These are phyloP conservation scores for Drosophila pseudotakahashii DNA, from an alignment of 2,888 invertebrate genomes.

Conservation along the genomic window DNA sequence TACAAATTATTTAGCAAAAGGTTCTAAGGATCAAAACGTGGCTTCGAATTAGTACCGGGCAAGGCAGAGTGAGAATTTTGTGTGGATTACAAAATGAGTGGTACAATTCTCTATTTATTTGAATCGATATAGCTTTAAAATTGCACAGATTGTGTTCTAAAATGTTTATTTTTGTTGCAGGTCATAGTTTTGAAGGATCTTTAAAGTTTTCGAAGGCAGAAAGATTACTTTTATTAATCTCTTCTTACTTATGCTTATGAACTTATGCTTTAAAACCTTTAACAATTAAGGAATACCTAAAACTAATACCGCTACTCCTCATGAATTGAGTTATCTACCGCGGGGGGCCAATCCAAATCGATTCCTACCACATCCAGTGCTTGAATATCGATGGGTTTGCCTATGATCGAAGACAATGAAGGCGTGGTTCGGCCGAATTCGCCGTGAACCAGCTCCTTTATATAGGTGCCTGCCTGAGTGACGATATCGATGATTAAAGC, in stretches of 20 bases:
- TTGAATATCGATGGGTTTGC: conserved; percentile 92
- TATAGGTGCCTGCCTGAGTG: conserved; percentile 97
- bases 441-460: conserved; percentile 98
- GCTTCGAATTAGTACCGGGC: not conserved
- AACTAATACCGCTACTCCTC: not conserved
- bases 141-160: no score
- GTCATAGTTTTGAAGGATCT: no score
- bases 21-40: conserved; percentile 13
- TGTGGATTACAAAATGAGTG: no score
- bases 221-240: no score
- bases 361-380: conserved; percentile 94
- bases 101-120: no score
- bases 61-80: not conserved
- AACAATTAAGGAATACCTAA: no score
- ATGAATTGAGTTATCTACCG: conserved; percentile 68
- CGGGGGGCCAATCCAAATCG: conserved; percentile 90
- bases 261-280: no score
- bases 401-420: conserved; percentile 89
- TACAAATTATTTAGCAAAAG: conserved; percentile 7
- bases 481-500: conserved; percentile 88
- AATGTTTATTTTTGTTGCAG: no score
- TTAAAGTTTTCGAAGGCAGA: no score
- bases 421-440: conserved; percentile 96
- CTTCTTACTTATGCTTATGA: no score
- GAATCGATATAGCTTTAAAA: no score